Evolutionary conservation across 2,888 invertebrate species (phyloP).

Genomic region (Apodemia duryi): DNA sequence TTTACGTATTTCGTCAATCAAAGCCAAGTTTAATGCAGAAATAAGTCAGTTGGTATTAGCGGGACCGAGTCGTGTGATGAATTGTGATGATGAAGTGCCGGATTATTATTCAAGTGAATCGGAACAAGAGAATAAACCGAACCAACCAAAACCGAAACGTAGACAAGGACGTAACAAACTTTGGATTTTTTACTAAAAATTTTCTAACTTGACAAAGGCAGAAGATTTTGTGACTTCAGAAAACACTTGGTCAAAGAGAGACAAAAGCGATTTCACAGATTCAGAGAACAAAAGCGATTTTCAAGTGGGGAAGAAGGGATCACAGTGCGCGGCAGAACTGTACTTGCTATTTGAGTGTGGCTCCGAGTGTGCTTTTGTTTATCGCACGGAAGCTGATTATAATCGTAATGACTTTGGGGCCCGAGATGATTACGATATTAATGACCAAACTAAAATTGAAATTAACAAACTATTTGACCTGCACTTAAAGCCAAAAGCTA

Average conservation of each 20-base stretch:
- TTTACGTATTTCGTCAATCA: not conserved
- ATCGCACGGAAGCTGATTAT: not conserved
- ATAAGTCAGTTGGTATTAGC: not conserved
- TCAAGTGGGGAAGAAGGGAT: not conserved
- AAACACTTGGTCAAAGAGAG: not conserved
- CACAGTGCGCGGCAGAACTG: constrained; percentile 1
- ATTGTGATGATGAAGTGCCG: not conserved
- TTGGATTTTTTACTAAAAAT: not conserved
- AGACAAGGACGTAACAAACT: not conserved
- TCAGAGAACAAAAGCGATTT: not conserved
- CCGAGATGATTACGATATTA: not conserved
- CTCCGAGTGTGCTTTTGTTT: not conserved
- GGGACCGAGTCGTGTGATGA: not conserved
- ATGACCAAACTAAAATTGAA: not conserved
- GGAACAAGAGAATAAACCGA: not conserved
- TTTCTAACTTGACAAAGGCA: not conserved
- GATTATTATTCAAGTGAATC: not conserved
- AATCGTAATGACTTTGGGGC: not conserved
- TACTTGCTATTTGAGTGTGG: not conserved
- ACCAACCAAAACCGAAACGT: not conserved
- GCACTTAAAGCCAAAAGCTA: not conserved
- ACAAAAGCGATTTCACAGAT: not conserved
- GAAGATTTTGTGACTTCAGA: not conserved
- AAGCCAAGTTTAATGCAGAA: constrained; percentile 6
- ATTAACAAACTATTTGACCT: constrained; percentile 2